Evolutionary conservation across 2,797 vertebrate species (phyloP).

Genomic region (Sitta carolinensis): DNA sequence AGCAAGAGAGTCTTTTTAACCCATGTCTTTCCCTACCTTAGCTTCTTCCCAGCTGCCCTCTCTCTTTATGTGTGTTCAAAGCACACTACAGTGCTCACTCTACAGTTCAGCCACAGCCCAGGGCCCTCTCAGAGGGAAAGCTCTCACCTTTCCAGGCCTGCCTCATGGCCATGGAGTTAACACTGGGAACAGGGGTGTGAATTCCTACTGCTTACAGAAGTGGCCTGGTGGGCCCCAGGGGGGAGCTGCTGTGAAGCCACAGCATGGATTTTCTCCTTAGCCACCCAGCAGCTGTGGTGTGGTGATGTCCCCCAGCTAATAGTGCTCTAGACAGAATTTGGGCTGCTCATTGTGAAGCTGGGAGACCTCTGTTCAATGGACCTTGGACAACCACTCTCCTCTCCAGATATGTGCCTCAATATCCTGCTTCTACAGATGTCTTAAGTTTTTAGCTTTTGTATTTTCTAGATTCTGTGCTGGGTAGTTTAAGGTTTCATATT

Average conservation of each 20-base stretch:
- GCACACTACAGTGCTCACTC: background rate
- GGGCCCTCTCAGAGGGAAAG: background rate
- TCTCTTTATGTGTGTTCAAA: background rate
- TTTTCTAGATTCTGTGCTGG: too few species aligned
- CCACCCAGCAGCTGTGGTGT: background rate
- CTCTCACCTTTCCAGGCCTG: background rate
- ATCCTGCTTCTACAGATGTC: background rate
- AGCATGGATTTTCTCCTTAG: background rate
- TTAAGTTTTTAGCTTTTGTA: too few species aligned
- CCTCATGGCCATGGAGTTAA: background rate
- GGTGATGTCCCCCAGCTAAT: background rate
- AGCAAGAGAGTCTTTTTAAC: background rate
- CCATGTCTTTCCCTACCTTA: background rate
- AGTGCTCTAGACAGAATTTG: background rate
- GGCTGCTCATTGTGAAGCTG: background rate
- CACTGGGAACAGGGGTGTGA: background rate
- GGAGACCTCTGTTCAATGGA: background rate
- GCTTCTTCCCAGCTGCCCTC: background rate
- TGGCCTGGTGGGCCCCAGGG: background rate
- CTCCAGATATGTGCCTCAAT: background rate
- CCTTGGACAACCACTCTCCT: background rate
- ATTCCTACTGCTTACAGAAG: background rate
- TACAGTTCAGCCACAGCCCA: background rate
- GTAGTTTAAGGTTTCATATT: too few species aligned
- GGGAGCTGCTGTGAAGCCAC: background rate